Evolutionary conservation across 2,888 invertebrate genomes (phyloP).

Genomic region (Tanytarsus gracilentus): DNA sequence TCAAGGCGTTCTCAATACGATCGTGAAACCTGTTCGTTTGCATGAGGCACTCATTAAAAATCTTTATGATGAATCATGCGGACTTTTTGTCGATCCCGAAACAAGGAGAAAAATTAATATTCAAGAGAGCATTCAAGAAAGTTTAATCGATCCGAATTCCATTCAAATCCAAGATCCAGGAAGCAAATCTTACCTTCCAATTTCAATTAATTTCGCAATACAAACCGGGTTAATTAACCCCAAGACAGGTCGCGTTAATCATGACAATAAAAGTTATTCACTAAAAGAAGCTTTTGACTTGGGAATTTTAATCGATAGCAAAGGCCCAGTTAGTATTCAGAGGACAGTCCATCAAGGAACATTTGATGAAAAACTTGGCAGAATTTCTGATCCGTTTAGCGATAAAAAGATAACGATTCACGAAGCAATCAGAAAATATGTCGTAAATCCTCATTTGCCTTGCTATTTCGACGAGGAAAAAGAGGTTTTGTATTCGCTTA

Average conservation of each 20-base stretch:
- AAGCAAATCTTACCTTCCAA: slow-evolving; percentile 64
- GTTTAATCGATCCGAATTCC: slow-evolving; percentile 74
- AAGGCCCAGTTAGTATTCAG: slow-evolving; percentile 73
- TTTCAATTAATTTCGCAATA: slow-evolving; percentile 70
- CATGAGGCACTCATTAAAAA: slow-evolving; percentile 75
- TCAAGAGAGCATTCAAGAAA: slow-evolving; percentile 69
- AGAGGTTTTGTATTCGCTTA: slow-evolving; percentile 60
- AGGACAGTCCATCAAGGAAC: slow-evolving; percentile 78
- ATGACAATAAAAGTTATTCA: slow-evolving; percentile 50
- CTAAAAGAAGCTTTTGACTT: slow-evolving; percentile 69
- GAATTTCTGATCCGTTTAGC: slow-evolving; percentile 71
- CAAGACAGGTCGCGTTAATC: slow-evolving; percentile 36
- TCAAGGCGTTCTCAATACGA: slow-evolving; percentile 70
- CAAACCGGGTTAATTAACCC: slow-evolving; percentile 65
- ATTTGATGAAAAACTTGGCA: slow-evolving; percentile 70
- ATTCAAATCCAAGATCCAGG: slow-evolving; percentile 72
- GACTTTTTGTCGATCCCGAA: slow-evolving; percentile 73
- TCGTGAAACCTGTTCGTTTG: slow-evolving; percentile 68
- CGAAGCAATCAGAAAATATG: slow-evolving; percentile 70
- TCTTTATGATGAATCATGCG: slow-evolving; percentile 65
- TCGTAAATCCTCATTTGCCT: slow-evolving; percentile 70
- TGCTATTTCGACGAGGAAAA: slow-evolving; percentile 72
- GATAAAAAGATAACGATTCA: slow-evolving; percentile 71
- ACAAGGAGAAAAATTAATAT: slow-evolving; percentile 68
- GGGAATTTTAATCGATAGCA: slow-evolving; percentile 70